Evolutionary conservation across 2,797 vertebrate genomes (phyloP), one percentile per base, ranked within the genome.

Genomic region (Labeo calbasu): DNA sequence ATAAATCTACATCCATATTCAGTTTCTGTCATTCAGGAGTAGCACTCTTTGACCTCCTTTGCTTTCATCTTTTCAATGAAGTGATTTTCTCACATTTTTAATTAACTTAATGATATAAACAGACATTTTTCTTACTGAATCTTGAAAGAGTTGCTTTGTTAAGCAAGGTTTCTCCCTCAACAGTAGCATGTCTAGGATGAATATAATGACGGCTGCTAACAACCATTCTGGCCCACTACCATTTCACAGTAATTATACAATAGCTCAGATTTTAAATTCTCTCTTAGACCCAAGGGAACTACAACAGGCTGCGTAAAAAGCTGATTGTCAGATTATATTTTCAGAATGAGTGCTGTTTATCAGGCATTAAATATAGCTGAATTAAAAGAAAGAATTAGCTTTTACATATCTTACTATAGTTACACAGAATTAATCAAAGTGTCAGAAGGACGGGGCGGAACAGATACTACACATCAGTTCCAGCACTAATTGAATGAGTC

Each of bases 181-280:
- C 59, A 76, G n/a, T 66, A 28, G 32, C 6, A 40, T 68, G 36
- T 2, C 53, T 50, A 63, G 19, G 50, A 83, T 55, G 12, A 69
- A 9, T 59, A 46, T 77, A 55, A 76, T 69, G 23, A 77, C 4
- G 3, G 21, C 59, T 32, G 21, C 21, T 75, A 51, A 40, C 17
- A 83, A 57, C 73, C 17, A 48, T 68, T 68, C 36, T 69, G 73
- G 17, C 63, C 69, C 59, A 77, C 48, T 76, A 55, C 50, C 23
- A 77, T 76, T 69, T 77, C 40, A 68, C 12, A 77, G 82, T 48
- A 83, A 69, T 83, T 77, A 59, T 68, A 68, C 59, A 83, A 83
- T 83, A 12, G 32, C 70, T 73, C 23, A 5, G 21, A 77, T 77
- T 83, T 75, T 66, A 17, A 76, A 76, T 77, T 77, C 12, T 77